A percentile compares a stretch with the other conserved stretches of the same genome.
These are phyloP conservation scores for Acronicta leporina DNA, from an alignment of 2,888 invertebrate species.

Conservation along the genomic window DNA sequence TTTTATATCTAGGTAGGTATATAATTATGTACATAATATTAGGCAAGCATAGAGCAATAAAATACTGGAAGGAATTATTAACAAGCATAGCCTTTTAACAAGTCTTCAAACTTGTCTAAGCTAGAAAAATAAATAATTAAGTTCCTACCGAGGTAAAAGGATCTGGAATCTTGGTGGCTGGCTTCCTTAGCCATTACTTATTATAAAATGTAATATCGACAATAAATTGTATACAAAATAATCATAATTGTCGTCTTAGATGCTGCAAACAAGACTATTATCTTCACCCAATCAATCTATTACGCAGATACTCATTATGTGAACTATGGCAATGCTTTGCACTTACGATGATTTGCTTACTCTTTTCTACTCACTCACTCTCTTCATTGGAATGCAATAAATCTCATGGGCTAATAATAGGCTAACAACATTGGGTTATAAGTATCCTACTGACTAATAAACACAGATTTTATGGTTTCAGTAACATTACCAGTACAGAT, in stretches of 20 bases:
- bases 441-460: background rate
- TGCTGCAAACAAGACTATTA: no score
- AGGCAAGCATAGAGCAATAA: constrained; percentile 55
- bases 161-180: background rate
- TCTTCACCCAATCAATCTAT: no score
- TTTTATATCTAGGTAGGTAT: constrained; percentile 19
- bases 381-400: constrained; percentile 19
- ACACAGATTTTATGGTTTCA: constrained; percentile 7
- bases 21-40: no score
- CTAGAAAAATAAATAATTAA: constrained; percentile 26
- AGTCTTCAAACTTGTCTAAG: constrained; percentile 2
- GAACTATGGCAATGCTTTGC: no score
- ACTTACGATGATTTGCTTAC: no score
- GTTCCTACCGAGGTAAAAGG: constrained; percentile 16
- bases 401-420: constrained; percentile 5
- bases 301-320: no score
- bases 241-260: no score
- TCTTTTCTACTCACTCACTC: no score
- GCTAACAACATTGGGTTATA: constrained; percentile 14
- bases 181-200: no score
- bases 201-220: no score
- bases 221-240: no score
- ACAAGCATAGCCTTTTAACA: constrained; percentile 10
- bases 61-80: constrained; percentile 61
- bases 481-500: constrained; percentile 13